Percentiles rank a stretch among this genome's conserved stretches.
phyloP scores from a whole-genome alignment of 1,140 invertebrate genomes.

The Cydia fagiglandana region DNA sequence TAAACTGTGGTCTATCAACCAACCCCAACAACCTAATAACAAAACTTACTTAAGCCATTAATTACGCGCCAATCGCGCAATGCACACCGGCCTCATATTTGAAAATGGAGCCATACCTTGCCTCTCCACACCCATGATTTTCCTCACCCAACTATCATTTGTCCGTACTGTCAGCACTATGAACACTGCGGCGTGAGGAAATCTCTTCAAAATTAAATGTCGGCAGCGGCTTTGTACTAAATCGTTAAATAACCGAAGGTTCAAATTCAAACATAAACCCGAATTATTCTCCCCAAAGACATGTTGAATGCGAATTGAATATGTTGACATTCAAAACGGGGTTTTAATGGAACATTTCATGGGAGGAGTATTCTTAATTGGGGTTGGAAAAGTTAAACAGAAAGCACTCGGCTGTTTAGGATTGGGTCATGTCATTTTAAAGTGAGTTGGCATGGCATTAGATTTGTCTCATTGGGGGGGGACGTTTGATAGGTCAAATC shows the following conservation, averaged over 20 bases:
- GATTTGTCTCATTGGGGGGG: too few species aligned
- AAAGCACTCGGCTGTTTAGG: constrained; percentile 11
- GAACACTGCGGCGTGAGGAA: background rate
- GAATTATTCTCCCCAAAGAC: constrained; percentile 11
- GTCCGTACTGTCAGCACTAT: background rate
- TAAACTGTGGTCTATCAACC: too few species aligned
- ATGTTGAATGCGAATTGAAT: constrained; percentile 4
- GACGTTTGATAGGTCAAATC: too few species aligned
- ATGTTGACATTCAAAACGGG: background rate
- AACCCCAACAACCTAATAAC: too few species aligned
- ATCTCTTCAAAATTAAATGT: constrained; percentile 28
- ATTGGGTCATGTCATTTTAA: background rate
- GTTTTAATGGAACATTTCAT: constrained; percentile 9
- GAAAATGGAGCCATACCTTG: too few species aligned
- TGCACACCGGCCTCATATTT: too few species aligned
- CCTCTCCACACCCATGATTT: too few species aligned
- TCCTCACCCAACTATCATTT: background rate
- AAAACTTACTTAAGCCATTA: too few species aligned
- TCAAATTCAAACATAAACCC: background rate
- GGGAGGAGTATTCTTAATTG: background rate
- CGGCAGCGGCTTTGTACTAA: constrained; percentile 27
- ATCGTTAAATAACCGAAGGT: constrained; percentile 11
- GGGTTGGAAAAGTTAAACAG: background rate
- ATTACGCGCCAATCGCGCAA: too few species aligned
- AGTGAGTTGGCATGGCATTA: too few species aligned